Evolutionary conservation across 2,113 vertebrate genomes (phyloP).

Genomic region (Thomomys bottae): DNA sequence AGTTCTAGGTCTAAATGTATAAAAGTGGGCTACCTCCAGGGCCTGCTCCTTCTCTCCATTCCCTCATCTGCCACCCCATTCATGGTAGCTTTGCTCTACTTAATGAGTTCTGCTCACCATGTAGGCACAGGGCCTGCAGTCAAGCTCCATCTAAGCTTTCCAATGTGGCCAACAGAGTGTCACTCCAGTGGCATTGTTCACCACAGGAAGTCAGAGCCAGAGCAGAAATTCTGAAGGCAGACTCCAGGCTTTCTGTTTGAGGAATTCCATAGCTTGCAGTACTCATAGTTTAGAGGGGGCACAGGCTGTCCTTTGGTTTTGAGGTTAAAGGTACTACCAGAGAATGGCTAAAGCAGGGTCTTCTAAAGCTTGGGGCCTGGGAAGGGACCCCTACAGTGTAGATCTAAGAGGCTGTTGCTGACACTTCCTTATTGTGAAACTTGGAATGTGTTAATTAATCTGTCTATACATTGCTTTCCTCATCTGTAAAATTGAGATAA

Average conservation of each 20-base stretch:
- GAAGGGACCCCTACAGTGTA: not conserved
- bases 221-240: not conserved
- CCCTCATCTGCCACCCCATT: not conserved
- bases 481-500: slow-evolving; percentile 7
- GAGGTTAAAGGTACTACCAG: not conserved
- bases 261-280: not conserved
- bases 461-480: not conserved
- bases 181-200: not conserved
- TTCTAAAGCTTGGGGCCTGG: not conserved
- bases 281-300: not conserved
- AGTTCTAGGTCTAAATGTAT: not conserved
- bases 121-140: not conserved
- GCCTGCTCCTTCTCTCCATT: not conserved
- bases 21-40: too few species aligned
- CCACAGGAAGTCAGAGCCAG: not conserved
- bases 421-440: slow-evolving; percentile 8
- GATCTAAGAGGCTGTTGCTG: not conserved
- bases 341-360: not conserved
- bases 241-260: not conserved
- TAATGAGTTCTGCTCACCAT: not conserved
- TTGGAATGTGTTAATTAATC: not conserved
- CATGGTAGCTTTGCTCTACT: not conserved
- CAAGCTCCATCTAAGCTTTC: not conserved
- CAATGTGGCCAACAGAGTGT: not conserved
- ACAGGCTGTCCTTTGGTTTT: not conserved